Evolutionary conservation across 2,113 vertebrate genomes (phyloP).

Genomic region (Mobula hypostoma): DNA sequence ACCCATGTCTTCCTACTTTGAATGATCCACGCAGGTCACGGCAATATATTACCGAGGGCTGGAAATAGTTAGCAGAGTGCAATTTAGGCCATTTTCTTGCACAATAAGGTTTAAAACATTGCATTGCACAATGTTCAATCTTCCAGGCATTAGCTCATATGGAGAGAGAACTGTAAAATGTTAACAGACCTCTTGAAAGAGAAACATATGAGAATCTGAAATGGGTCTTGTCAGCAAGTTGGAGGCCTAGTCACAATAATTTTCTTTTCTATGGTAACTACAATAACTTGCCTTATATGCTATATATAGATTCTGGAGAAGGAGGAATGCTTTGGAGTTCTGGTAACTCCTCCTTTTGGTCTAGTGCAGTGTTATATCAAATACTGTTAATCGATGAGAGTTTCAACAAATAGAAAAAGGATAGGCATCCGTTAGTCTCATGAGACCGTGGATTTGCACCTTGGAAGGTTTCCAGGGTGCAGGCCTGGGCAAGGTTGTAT

Average conservation of each 20-base stretch:
- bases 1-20: neutral
- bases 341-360: neutral
- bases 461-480: too few relatives aligned
- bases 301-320: neutral
- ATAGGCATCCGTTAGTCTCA: too few relatives aligned
- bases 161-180: conserved; percentile 10
- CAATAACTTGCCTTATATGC: neutral
- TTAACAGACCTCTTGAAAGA: conserved; percentile 28
- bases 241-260: conserved; percentile 28
- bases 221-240: conserved; percentile 18
- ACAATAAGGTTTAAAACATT: conserved; percentile 25
- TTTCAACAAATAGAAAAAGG: neutral
- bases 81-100: conserved; percentile 27
- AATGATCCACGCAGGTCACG: neutral
- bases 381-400: neutral
- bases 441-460: too few relatives aligned
- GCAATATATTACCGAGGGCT: neutral
- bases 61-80: conserved; percentile 27
- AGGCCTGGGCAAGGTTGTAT: too few relatives aligned
- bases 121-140: conserved; percentile 26
- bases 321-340: neutral
- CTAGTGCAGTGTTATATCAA: neutral
- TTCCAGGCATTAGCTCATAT: conserved; percentile 33
- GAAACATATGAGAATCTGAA: conserved; percentile 34
- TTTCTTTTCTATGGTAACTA: neutral